phyloP scores from a whole-genome alignment of 2,888 invertebrate genomes.

The Aphidius colemani region DNA sequence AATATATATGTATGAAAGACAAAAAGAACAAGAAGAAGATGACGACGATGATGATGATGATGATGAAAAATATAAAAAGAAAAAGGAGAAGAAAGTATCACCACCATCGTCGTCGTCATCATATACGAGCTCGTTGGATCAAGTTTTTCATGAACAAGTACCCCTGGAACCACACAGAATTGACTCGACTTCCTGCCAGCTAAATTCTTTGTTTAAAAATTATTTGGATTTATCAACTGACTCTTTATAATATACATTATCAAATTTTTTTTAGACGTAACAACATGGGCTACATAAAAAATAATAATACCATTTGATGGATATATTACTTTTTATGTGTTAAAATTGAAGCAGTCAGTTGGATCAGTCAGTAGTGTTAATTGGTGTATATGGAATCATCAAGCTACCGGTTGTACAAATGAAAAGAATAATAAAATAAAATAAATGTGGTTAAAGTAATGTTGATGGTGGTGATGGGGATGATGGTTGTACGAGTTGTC shows the following conservation, averaged over 20 bases:
- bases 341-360: too few relatives aligned
- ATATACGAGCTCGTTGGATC: slow-evolving; percentile 42
- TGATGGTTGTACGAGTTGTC: too few relatives aligned
- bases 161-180: slow-evolving; percentile 18
- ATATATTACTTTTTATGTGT: too few relatives aligned
- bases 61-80: background rate
- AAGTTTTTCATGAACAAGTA: slow-evolving; percentile 55
- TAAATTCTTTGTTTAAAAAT: slow-evolving; percentile 1
- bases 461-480: too few relatives aligned
- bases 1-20: background rate
- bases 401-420: slow-evolving; percentile 23
- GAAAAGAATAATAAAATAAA: slow-evolving; percentile 4
- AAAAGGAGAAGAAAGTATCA: background rate
- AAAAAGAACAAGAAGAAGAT: too few relatives aligned
- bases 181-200: background rate
- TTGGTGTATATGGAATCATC: slow-evolving; percentile 2
- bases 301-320: too few relatives aligned
- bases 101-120: slow-evolving; percentile 9
- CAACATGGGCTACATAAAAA: too few relatives aligned
- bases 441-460: too few relatives aligned
- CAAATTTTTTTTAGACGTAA: too few relatives aligned
- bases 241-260: too few relatives aligned
- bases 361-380: too few relatives aligned
- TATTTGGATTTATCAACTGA: slow-evolving; percentile 19
- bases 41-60: too few relatives aligned